Base-by-base conservation (phyloP, 2,113 vertebrate species). In the Triplophysa siluroides region DNA sequence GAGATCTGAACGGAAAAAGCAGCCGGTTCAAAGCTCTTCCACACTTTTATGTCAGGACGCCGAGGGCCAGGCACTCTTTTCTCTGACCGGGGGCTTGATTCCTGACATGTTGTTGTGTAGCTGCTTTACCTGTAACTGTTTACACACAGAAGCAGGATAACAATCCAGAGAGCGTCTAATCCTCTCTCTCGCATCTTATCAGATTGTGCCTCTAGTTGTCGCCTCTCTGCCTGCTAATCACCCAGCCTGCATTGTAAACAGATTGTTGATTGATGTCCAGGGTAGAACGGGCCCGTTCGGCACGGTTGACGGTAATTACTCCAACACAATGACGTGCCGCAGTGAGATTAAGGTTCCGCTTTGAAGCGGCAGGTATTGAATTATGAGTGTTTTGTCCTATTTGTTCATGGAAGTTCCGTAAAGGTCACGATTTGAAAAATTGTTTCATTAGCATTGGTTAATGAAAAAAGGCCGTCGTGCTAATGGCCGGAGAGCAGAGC, bases 401-500 rank as follows among this genome's bases (percentile, higher is more conserved):
- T 81, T 68, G 74, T 43, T 66, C 4, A 52, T 21, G 24, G 62
- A 29, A 83, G 47, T 23, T 79, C 41, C 38, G 56, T 73, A 83
- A 83, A 87, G 71, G 82, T 80, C 76, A 78, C 38, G 71, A 84
- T 83, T 71, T 84, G 63, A 87, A 88, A 87, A 79, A 82, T 67
- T 24, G 47, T 26, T 54, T 81, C 77, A 81, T 83, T 81, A 85
- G 64, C 69, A 63, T 83, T 80, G 71, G 73, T 47, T 86, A 81
- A 82, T 85, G 38, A 23, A 80, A 85, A 78, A 61, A 78, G 50
- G 70, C 62, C 21, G 47, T 72, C 12, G 50, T 13, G 54, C 66
- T 69, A 76, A 75, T 84, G 66, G 86, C 81, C 86, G 58, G 70
- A 75, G 69, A 80, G 76, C 54, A 78, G 71, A 83, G 85, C 72